Base-by-base conservation (phyloP, 2,113 vertebrate species). In the Burhinus bistriatus region DNA sequence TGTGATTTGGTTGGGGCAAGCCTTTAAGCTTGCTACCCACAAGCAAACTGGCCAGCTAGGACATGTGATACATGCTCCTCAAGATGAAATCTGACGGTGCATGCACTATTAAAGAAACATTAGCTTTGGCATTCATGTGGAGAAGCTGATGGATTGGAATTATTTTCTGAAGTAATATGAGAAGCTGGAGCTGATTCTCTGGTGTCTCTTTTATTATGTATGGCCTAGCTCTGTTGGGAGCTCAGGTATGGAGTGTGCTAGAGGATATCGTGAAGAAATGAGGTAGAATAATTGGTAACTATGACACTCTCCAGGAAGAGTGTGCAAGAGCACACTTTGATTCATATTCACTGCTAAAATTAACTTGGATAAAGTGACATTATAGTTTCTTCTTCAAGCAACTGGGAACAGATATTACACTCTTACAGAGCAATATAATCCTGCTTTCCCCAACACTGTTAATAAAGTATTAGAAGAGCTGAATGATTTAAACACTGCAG, bases 151-250 rank as follows among this genome's bases (percentile, higher is more conserved):
- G 88, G 91, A 96, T 91, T 90, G n/a, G 55, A 83, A 82, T 83
- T 95, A 91, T 95, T 97, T 95, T 89, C 81, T 87, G 65, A 95
- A 95, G 92, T 82, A 94, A 79, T 89, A 84, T 45, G 65, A 93
- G 81, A 95, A 77, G 38, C 87, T 90, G 71, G 42, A 88, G 38
- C 32, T 80, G 62, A 87, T 90, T 91, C 75, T 93, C 87, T 85
- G 54, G 52, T 91, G 77, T 87, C 93, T 79, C 44, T 49, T 97
- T 82, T 77, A 90, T 88, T 88, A 96, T 36, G 38, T 68, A 80
- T 47, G 58, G 66, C 66, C 62, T 83, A 85, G 54, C 42, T 91
- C 94, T 69, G 45, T 62, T 87, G 84, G 70, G 78, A 91, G 73
- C 49, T 83, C 78, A 76, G 27, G 78, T 78, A 81, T 15, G 54